Evolutionary conservation across 1,140 invertebrate genomes (phyloP).

Genomic region (Harlomillsia oculata): DNA sequence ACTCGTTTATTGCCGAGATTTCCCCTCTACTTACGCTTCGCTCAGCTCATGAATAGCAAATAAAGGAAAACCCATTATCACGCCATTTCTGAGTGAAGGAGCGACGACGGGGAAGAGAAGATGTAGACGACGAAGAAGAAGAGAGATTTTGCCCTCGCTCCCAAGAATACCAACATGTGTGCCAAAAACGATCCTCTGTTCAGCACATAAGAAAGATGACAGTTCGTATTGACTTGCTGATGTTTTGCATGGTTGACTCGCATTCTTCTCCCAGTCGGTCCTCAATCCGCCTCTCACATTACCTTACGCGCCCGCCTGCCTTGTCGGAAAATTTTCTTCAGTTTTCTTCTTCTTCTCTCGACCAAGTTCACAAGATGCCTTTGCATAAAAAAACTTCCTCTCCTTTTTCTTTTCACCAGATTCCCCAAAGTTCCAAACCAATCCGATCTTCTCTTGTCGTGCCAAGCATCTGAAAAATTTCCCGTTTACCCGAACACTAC

Average conservation of each 20-base stretch:
- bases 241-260: too few species aligned
- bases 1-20: slow-evolving; percentile 34
- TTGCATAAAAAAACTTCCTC: too few species aligned
- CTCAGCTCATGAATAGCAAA: slow-evolving; percentile 35
- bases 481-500: slow-evolving; percentile 7
- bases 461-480: slow-evolving; percentile 3
- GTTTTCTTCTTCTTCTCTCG: too few species aligned
- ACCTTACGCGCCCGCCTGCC: too few species aligned
- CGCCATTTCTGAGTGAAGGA: slow-evolving; percentile 24
- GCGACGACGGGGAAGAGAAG: slow-evolving; percentile 20
- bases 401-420: background rate
- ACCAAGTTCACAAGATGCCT: too few species aligned
- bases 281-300: background rate
- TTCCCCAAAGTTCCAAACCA: too few species aligned
- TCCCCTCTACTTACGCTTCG: slow-evolving; percentile 30
- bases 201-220: too few species aligned
- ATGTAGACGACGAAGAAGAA: too few species aligned
- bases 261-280: background rate
- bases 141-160: slow-evolving; percentile 13
- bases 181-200: background rate
- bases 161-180: slow-evolving; percentile 11
- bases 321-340: too few species aligned
- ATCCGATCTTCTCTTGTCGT: too few species aligned
- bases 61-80: slow-evolving; percentile 36
- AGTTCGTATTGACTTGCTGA: too few species aligned